Percentiles rank a stretch among this genome's conserved stretches.
These are phyloP conservation scores for Apis dorsata DNA, from an alignment of 1,140 invertebrate genomes.

Conservation along the genomic window DNA sequence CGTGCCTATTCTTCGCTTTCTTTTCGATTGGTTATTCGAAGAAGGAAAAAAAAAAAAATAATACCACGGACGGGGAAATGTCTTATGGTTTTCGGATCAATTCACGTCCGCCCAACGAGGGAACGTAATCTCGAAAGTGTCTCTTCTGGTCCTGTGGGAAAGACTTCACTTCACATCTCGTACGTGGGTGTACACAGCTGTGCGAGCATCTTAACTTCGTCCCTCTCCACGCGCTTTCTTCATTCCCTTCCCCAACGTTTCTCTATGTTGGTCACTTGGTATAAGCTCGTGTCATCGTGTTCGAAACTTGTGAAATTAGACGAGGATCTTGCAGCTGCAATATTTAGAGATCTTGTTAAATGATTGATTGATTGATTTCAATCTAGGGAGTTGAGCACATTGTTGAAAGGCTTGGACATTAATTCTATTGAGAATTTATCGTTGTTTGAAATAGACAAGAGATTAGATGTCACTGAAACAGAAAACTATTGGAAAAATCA, in stretches of 20 bases:
- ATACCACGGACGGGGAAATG: slow-evolving; percentile 58
- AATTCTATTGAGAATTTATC: too few species aligned
- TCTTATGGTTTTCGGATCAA: slow-evolving; percentile 64
- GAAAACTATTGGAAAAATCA: too few species aligned
- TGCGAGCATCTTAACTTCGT: slow-evolving; percentile 39
- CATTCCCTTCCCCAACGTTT: background rate
- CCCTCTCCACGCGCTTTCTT: background rate
- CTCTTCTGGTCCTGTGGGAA: slow-evolving; percentile 64
- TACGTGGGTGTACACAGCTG: slow-evolving; percentile 48
- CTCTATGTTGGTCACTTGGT: background rate
- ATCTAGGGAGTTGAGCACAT: too few species aligned
- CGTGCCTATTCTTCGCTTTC: slow-evolving; percentile 46
- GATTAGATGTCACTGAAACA: too few species aligned
- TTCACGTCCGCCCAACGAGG: slow-evolving; percentile 53
- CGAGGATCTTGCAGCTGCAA: too few species aligned
- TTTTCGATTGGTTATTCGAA: slow-evolving; percentile 57
- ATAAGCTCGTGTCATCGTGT: background rate
- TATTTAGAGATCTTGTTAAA: background rate
- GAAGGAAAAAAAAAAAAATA: slow-evolving; percentile 43
- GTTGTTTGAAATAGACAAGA: too few species aligned
- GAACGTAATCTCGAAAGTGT: slow-evolving; percentile 74
- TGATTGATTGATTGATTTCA: too few species aligned
- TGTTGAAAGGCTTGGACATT: too few species aligned
- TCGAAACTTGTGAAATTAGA: background rate
- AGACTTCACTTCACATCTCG: slow-evolving; percentile 56